phyloP scores from a whole-genome alignment of 2,113 vertebrate species.

The Ctenomys sociabilis region DNA sequence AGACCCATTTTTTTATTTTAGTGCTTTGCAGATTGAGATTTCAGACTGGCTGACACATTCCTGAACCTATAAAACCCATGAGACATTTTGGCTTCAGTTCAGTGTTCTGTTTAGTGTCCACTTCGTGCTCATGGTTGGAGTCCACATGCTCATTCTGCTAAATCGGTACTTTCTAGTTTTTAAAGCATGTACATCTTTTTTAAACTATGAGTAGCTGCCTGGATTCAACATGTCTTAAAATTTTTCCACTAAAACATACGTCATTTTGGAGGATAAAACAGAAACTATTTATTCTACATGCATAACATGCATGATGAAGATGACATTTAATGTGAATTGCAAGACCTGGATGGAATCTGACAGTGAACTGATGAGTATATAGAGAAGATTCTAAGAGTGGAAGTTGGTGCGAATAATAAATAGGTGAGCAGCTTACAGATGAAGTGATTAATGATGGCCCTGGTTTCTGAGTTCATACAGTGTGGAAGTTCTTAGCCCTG shows the following conservation, averaged over 20 bases:
- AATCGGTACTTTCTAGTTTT: not conserved
- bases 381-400: not conserved
- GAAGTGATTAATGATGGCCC: not conserved
- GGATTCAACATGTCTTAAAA: not conserved
- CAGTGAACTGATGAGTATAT: not conserved
- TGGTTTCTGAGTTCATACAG: not conserved
- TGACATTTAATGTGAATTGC: not conserved
- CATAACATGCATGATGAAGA: not conserved
- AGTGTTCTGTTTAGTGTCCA: not conserved
- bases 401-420: not conserved
- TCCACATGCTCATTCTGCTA: not conserved
- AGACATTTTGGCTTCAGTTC: not conserved
- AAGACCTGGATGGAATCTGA: not conserved
- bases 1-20: not conserved
- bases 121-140: not conserved
- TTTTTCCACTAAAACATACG: not conserved
- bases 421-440: not conserved
- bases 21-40: not conserved
- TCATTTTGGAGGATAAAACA: not conserved
- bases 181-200: not conserved
- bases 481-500: not conserved
- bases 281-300: not conserved
- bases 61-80: not conserved
- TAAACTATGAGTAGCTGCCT: not conserved
- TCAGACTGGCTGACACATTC: not conserved